Evolutionary conservation across 2,797 vertebrate genomes (phyloP).

Genomic region (Rhyacichthys aspro): DNA sequence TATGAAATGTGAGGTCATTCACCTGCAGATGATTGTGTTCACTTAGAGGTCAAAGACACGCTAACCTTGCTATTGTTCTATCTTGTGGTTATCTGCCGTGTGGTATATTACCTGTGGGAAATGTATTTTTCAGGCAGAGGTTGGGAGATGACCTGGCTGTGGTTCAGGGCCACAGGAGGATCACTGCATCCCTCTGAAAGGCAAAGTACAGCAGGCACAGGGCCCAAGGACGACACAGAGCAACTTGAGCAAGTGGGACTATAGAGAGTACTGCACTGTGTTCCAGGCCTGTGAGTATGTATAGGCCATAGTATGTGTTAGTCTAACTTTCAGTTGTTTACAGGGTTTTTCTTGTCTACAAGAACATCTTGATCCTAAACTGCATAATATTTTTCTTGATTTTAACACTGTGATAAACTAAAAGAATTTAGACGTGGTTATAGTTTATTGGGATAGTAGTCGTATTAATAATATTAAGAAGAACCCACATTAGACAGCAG

Average conservation of each 20-base stretch:
- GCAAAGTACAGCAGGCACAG: slow-evolving; percentile 25
- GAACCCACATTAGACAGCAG: too few species aligned
- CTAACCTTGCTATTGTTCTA: slow-evolving; percentile 77
- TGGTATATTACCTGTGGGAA: slow-evolving; percentile 67
- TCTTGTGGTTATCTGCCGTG: slow-evolving; percentile 49
- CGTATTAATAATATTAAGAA: too few species aligned
- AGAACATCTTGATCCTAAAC: too few species aligned
- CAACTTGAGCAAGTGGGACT: background rate
- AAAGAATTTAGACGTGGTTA: too few species aligned
- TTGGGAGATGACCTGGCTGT: slow-evolving; percentile 44
- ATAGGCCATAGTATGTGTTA: too few species aligned
- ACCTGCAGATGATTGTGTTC: slow-evolving; percentile 52
- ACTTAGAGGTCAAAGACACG: slow-evolving; percentile 66
- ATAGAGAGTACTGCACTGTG: slow-evolving; percentile 13
- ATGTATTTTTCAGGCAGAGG: slow-evolving; percentile 58
- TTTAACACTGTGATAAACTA: background rate
- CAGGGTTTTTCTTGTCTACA: background rate
- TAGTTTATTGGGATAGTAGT: too few species aligned
- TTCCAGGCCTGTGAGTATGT: slow-evolving; percentile 1
- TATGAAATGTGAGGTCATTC: slow-evolving; percentile 48
- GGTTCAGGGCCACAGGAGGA: slow-evolving; percentile 51
- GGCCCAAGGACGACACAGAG: slow-evolving; percentile 43
- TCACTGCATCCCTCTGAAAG: slow-evolving; percentile 35
- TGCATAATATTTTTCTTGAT: too few species aligned
- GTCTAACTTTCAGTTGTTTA: background rate